Percentiles rank a stretch among this genome's conserved stretches.
phyloP scores from a whole-genome alignment of 2,113 vertebrate species.

The human region DNA sequence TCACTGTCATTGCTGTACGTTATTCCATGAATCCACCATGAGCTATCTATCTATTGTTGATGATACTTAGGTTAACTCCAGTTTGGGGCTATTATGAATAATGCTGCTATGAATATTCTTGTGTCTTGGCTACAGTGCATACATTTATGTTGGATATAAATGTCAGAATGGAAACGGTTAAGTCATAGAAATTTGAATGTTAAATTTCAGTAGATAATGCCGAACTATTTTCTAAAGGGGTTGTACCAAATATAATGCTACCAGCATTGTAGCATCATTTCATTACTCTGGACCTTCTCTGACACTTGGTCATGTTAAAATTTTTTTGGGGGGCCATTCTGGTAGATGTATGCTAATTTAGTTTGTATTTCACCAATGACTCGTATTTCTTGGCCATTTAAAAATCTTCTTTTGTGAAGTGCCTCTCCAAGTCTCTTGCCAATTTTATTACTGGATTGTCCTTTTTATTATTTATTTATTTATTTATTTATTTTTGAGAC shows the following conservation, averaged over 20 bases:
- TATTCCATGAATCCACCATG: background rate
- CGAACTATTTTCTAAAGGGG: background rate
- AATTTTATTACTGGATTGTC: background rate
- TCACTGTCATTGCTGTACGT: background rate
- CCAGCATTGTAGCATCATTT: background rate
- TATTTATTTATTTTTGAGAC: too few species aligned
- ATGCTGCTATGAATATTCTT: background rate
- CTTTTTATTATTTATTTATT: background rate
- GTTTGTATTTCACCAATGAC: background rate
- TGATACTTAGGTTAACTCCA: background rate
- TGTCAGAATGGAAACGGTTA: background rate
- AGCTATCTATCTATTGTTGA: background rate
- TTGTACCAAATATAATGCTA: background rate
- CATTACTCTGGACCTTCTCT: background rate
- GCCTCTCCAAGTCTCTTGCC: background rate
- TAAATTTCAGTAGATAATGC: background rate
- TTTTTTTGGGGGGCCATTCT: background rate
- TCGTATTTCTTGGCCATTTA: background rate
- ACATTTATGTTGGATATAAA: background rate
- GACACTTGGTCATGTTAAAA: background rate
- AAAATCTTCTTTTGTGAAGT: background rate
- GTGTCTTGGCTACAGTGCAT: background rate
- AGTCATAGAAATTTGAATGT: background rate
- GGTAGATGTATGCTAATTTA: background rate
- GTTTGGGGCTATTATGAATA: background rate